phyloP scores from a whole-genome alignment of 2,113 vertebrate species.

The Phalacrocorax brasilianus region DNA sequence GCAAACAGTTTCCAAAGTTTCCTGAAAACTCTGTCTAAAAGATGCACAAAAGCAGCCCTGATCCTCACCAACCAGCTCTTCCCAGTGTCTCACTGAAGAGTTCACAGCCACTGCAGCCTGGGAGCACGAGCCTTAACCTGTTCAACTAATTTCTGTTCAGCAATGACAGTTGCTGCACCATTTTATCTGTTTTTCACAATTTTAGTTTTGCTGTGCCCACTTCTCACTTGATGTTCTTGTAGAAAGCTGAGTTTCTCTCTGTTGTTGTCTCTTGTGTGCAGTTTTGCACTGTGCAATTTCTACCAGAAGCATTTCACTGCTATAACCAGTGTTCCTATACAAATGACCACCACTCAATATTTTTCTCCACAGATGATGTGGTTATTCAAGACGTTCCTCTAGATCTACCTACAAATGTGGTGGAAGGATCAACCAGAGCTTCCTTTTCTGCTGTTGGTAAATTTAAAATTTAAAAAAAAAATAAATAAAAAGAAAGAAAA shows the following conservation, averaged over 20 bases:
- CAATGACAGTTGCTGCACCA: neutral
- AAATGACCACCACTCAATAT: neutral
- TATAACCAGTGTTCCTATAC: neutral
- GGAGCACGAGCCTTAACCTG: neutral
- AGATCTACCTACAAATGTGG: constrained; percentile 70
- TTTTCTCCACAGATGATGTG: constrained; percentile 15
- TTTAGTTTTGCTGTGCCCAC: neutral
- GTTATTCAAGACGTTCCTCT: constrained; percentile 50
- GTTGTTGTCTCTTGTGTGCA: neutral
- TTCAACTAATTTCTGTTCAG: neutral
- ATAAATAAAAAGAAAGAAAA: neutral
- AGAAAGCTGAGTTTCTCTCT: neutral
- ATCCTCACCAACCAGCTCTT: neutral
- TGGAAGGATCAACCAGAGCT: constrained; percentile 77
- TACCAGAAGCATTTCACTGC: neutral
- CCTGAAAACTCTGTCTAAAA: neutral
- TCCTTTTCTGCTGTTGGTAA: constrained; percentile 81
- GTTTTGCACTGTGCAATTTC: neutral
- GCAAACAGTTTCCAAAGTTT: neutral
- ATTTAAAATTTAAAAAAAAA: neutral
- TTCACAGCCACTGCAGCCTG: neutral
- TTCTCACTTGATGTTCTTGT: neutral
- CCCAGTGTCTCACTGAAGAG: neutral
- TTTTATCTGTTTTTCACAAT: neutral
- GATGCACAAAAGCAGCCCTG: neutral